phyloP scores from a whole-genome alignment of 92 coral and sea anemone species.

The Porites cylindrica region DNA sequence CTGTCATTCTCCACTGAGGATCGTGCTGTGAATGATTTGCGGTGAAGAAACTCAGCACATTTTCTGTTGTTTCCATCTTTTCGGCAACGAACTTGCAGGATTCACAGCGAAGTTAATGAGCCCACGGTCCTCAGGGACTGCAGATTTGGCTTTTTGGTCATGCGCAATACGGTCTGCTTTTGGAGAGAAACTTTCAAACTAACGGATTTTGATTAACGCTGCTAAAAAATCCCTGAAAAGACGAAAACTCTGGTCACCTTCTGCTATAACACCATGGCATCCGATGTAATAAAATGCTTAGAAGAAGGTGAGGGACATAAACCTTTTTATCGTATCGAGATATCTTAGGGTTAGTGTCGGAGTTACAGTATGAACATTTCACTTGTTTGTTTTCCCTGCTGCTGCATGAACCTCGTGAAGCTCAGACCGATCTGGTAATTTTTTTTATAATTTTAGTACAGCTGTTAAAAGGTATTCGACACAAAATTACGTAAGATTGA shows the following conservation, averaged over 20 bases:
- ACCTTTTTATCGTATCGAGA: too few species aligned
- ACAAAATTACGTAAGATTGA: too few species aligned
- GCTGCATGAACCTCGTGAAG: too few species aligned
- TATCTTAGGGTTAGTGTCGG: too few species aligned
- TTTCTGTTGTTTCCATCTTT: slow-evolving; percentile 43
- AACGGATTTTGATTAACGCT: slow-evolving; percentile 12
- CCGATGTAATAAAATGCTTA: background rate
- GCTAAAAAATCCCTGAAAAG: background rate
- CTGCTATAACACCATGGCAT: slow-evolving; percentile 18
- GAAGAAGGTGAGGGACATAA: slow-evolving; percentile 10
- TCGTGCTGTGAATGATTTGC: slow-evolving; percentile 85
- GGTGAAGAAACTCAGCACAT: slow-evolving; percentile 82
- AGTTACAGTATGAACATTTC: too few species aligned
- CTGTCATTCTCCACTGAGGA: slow-evolving; percentile 80
- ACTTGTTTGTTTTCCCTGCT: too few species aligned
- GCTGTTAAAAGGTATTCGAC: too few species aligned
- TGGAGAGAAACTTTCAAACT: slow-evolving; percentile 78
- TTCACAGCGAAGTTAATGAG: slow-evolving; percentile 33
- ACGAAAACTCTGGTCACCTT: background rate
- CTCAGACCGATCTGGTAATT: too few species aligned
- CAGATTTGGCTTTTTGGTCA: slow-evolving; percentile 35
- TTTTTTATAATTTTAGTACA: too few species aligned
- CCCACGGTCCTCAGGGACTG: slow-evolving; percentile 45
- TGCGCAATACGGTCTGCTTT: slow-evolving; percentile 41
- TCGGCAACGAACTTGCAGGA: slow-evolving; percentile 40